Base-by-base conservation (phyloP, 2,113 vertebrate species). In the Rhea pennata region DNA sequence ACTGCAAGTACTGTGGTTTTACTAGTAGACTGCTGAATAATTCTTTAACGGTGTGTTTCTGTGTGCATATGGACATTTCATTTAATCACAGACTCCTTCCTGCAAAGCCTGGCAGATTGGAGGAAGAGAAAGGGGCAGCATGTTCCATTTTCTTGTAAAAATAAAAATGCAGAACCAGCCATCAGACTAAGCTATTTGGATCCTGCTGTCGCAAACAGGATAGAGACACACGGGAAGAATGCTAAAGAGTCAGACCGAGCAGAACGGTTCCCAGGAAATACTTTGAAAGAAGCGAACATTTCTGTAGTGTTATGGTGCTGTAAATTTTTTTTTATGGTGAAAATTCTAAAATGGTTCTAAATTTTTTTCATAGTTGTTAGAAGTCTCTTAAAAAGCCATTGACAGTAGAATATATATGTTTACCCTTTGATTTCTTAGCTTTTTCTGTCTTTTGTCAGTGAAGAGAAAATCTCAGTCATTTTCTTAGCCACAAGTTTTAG, bases 171-270 rank as follows among this genome's bases (percentile, higher is more conserved):
- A 91, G 87, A 74, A 89, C 61, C 90, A 95, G 90, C 40, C 54
- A 15, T 85, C 67, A 40, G 88, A 82, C 79, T 58, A 94, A 93
- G 86, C 88, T 93, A 20, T 93, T 94, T 93, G 88, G 70, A 93
- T 96, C 86, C 42, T 75, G 73, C 70, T 92, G 90, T 78, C 87
- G 59, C 90, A 91, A 92, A 92, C 66, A 75, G 91, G 93, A 94
- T 5, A 87, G 72, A 80, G 96, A 82, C 83, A 40, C 14, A 62
- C 84, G 83, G 93, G 87, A 96, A 67, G 93, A 94, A 95, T 96
- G 87, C 76, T 94, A 66, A 81, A 44, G 83, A 78, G 84, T 14
- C 62, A 70, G 44, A 40, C 66, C 65, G 86, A 31, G 56, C 17
- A 29, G 23, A 79, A 83, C 46, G 40, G 31, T 87, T 96, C 80